Conservation (phyloP, 2,113 vertebrate genomes). For the Chionodraco myersi region DNA sequence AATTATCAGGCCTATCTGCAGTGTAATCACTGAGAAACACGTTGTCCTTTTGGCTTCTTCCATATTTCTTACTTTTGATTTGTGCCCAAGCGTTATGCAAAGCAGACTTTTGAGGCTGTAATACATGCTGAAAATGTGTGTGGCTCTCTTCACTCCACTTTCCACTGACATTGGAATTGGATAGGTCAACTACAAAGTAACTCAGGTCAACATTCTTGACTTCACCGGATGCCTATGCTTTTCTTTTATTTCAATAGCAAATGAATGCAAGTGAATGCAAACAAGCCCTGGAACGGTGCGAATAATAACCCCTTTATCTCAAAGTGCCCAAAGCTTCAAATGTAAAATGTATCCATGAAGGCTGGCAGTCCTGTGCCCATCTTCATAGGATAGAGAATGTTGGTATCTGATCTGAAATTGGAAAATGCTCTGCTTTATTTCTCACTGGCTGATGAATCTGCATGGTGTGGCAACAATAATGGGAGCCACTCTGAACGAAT, state of each 20-base stretch:
- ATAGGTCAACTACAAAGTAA: not conserved
- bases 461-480: conserved; percentile 25
- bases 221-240: not conserved
- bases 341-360: conserved; percentile 28
- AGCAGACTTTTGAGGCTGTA: not conserved
- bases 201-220: conserved; percentile 6
- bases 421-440: conserved; percentile 14
- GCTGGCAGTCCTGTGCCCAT: not conserved
- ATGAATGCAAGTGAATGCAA: conserved; percentile 22
- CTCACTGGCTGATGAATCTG: conserved; percentile 21
- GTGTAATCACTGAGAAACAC: conserved; percentile 34
- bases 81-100: not conserved
- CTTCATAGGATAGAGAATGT: conserved; percentile 33
- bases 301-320: conserved; percentile 8
- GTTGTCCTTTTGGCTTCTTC: conserved; percentile 30
- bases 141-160: conserved; percentile 2
- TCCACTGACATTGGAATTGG: not conserved
- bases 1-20: conserved; percentile 36
- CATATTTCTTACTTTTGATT: conserved; percentile 35
- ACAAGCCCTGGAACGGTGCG: conserved; percentile 10
- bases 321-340: conserved; percentile 41
- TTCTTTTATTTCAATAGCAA: not conserved
- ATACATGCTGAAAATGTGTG: not conserved
- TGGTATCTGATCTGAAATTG: conserved; percentile 47
- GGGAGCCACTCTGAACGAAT: conserved; percentile 26